Conservation (phyloP, 2,797 vertebrate species). For the Rhabdophis nuchalis region DNA sequence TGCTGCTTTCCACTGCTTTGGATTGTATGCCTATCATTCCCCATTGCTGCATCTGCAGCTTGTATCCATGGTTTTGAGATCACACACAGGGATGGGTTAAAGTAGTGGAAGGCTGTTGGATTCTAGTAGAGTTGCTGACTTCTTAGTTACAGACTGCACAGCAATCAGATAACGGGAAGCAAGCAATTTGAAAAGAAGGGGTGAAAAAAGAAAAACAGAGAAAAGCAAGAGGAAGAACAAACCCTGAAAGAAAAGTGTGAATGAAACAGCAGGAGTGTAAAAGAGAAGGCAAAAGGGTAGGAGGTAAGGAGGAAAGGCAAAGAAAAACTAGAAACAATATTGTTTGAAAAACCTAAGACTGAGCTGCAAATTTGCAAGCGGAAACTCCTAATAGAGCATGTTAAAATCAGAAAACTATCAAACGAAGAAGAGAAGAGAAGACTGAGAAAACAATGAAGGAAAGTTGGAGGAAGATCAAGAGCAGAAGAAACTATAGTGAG, state of each 20-base stretch:
- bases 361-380: slow-evolving; percentile 52
- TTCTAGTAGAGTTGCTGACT: slow-evolving; percentile 68
- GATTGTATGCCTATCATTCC: slow-evolving; percentile 38
- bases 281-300: not conserved
- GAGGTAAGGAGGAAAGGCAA: not conserved
- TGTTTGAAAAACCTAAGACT: slow-evolving; percentile 8
- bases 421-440: slow-evolving; percentile 39
- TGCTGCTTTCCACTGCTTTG: slow-evolving; percentile 28
- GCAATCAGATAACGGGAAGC: slow-evolving; percentile 52
- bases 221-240: slow-evolving; percentile 24
- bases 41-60: slow-evolving; percentile 48
- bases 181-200: slow-evolving; percentile 45
- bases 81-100: slow-evolving; percentile 76
- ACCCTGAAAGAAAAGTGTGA: slow-evolving; percentile 24
- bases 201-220: slow-evolving; percentile 40
- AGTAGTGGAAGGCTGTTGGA: slow-evolving; percentile 73
- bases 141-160: slow-evolving; percentile 68
- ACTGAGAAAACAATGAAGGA: slow-evolving; percentile 56
- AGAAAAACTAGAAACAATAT: slow-evolving; percentile 44
- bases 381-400: slow-evolving; percentile 44
- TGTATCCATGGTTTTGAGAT: slow-evolving; percentile 66
- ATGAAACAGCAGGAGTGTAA: slow-evolving; percentile 33
- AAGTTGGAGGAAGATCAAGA: slow-evolving; percentile 59
- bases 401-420: slow-evolving; percentile 55
- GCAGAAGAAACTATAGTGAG: slow-evolving; percentile 15